Conservation (phyloP, 2,888 invertebrate genomes). For the Drepanosiphum platanoidis region DNA sequence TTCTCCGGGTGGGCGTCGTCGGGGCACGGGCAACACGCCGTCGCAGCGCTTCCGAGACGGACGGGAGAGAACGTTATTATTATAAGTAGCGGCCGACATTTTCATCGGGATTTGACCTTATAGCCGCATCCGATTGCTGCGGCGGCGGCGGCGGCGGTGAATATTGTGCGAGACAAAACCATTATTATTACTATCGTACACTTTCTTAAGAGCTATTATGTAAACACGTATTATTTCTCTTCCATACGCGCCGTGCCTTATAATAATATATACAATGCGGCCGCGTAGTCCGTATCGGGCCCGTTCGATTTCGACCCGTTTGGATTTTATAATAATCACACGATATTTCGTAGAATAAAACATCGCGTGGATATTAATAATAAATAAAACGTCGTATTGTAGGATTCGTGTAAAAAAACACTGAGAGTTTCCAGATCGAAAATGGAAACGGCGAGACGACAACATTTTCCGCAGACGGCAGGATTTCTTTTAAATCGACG, state of each 20-base stretch:
- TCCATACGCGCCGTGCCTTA: neutral
- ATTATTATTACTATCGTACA: too few relatives aligned
- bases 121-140: neutral
- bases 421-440: too few relatives aligned
- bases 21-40: too few relatives aligned
- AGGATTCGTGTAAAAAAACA: too few relatives aligned
- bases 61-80: neutral
- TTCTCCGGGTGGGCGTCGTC: slow-evolving; percentile 23
- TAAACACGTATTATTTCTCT: neutral
- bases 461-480: too few relatives aligned
- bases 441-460: too few relatives aligned
- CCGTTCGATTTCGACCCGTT: slow-evolving; percentile 18
- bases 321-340: slow-evolving; percentile 45
- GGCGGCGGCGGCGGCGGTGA: neutral
- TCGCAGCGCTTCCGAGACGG: neutral
- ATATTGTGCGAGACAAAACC: neutral
- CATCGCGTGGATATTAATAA: too few relatives aligned
- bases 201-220: slow-evolving; percentile 34
- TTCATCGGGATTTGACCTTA: slow-evolving; percentile 26
- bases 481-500: too few relatives aligned
- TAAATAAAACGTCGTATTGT: too few relatives aligned
- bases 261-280: too few relatives aligned
- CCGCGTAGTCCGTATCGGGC: slow-evolving; percentile 22
- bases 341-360: too few relatives aligned
- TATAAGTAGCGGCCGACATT: slow-evolving; percentile 26